phyloP scores from a whole-genome alignment of 2,113 vertebrate species.

The Jaculus jaculus region DNA sequence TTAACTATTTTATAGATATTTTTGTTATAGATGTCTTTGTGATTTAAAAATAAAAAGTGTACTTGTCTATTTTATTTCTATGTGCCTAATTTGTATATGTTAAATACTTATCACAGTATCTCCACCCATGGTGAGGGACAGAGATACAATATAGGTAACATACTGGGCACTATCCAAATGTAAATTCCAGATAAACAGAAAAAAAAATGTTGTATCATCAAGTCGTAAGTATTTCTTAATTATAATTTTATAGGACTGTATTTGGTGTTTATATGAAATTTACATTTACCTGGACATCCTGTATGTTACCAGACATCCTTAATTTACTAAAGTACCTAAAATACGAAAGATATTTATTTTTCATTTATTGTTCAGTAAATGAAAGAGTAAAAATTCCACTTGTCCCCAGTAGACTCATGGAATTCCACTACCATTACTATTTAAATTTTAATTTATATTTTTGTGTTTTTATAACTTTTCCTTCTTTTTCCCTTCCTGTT shows the following conservation, averaged over 20 bases:
- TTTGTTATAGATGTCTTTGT: not conserved
- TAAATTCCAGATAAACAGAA: not conserved
- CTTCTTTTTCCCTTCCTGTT: not conserved
- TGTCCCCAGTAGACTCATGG: not conserved
- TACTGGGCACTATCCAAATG: not conserved
- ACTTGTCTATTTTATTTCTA: not conserved
- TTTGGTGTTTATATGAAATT: not conserved
- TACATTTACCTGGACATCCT: not conserved
- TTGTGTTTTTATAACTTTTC: not conserved
- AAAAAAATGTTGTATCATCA: not conserved
- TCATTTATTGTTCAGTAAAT: not conserved
- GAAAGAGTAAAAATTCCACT: not conserved
- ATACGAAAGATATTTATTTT: not conserved
- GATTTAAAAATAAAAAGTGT: not conserved
- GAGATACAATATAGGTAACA: not conserved
- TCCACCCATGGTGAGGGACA: not conserved
- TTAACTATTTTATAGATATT: not conserved
- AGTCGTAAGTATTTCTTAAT: not conserved
- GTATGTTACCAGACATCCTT: not conserved
- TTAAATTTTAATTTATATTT: not conserved
- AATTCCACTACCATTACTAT: not conserved
- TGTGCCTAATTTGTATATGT: not conserved
- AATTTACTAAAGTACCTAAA: not conserved
- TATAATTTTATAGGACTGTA: not conserved
- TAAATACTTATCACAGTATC: not conserved